Percentiles rank a stretch among this genome's conserved stretches.
Conservation (phyloP, 2,888 invertebrate species). For the Ypsolopha sequella region DNA sequence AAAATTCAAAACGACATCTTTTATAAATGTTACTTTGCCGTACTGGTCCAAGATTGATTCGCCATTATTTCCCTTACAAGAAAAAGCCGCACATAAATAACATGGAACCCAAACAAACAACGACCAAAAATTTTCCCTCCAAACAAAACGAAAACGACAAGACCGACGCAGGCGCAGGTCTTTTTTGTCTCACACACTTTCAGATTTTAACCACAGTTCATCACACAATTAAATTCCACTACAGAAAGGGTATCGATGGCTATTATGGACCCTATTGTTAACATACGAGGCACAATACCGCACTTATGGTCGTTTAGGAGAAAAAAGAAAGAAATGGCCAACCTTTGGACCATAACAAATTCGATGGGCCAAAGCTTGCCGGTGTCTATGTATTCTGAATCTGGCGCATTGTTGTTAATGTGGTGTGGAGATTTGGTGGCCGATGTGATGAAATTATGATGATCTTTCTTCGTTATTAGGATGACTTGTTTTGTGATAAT, state of each 20-base stretch:
- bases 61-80: not conserved
- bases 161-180: not conserved
- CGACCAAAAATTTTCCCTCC: conserved; percentile 11
- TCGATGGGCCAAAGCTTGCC: conserved; percentile 61
- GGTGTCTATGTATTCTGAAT: conserved; percentile 53
- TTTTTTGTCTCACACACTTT: not conserved
- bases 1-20: no score
- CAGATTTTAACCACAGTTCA: conserved; percentile 51
- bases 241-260: conserved; percentile 66
- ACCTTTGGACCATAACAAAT: conserved; percentile 65
- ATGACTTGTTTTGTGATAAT: no score
- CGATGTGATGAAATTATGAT: not conserved
- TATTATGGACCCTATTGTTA: conserved; percentile 65
- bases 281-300: conserved; percentile 59
- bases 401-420: conserved; percentile 37
- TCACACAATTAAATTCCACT: conserved; percentile 64
- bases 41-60: not conserved
- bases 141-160: conserved; percentile 25
- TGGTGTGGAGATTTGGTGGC: conserved; percentile 12
- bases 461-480: not conserved
- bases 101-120: conserved; percentile 3
- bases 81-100: conserved; percentile 1
- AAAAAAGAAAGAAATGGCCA: conserved; percentile 60
- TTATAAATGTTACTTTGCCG: no score
- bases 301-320: conserved; percentile 65